These are phyloP conservation scores for Phymanthus crucifer DNA, from an alignment of 92 coral and sea anemone species.

Conservation along the genomic window DNA sequence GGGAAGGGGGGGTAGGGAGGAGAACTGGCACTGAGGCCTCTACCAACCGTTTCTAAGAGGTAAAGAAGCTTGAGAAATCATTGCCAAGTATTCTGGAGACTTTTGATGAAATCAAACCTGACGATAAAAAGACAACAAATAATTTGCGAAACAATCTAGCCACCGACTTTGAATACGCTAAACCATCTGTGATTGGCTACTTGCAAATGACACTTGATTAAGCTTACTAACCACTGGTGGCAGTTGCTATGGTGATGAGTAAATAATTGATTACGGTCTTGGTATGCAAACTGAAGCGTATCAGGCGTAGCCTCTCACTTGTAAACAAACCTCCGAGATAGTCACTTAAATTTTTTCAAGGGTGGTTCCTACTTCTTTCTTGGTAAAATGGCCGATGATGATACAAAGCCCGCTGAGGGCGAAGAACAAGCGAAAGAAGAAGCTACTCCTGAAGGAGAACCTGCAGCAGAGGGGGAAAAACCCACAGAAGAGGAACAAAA, in stretches of 20 bases:
- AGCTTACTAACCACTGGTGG: conserved; percentile 38
- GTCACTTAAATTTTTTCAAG: neutral
- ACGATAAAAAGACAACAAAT: conserved; percentile 20
- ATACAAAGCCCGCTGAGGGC: conserved; percentile 34
- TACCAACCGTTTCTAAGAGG: neutral
- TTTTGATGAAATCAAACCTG: conserved; percentile 11
- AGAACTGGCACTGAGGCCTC: neutral
- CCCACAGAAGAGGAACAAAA: conserved; percentile 7
- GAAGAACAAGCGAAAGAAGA: conserved; percentile 31
- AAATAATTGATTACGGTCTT: conserved; percentile 24
- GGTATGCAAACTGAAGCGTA: conserved; percentile 26
- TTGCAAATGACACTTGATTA: neutral
- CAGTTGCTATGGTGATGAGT: conserved; percentile 38
- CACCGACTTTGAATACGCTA: conserved; percentile 14
- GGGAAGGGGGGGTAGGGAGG: neutral
- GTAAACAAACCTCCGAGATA: conserved; percentile 41
- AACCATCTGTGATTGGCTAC: conserved; percentile 24
- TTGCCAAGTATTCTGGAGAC: neutral
- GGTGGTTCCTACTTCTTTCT: neutral
- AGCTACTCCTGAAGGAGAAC: conserved; percentile 8
- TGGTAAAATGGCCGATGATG: conserved; percentile 55
- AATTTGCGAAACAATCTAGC: conserved; percentile 16
- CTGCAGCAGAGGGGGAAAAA: conserved; percentile 20
- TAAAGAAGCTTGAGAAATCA: neutral
- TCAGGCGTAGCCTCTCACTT: conserved; percentile 35